Percentiles rank a stretch among this genome's conserved stretches.
phyloP scores from a whole-genome alignment of 1,140 invertebrate genomes.

The Aphidius gifuensis region DNA sequence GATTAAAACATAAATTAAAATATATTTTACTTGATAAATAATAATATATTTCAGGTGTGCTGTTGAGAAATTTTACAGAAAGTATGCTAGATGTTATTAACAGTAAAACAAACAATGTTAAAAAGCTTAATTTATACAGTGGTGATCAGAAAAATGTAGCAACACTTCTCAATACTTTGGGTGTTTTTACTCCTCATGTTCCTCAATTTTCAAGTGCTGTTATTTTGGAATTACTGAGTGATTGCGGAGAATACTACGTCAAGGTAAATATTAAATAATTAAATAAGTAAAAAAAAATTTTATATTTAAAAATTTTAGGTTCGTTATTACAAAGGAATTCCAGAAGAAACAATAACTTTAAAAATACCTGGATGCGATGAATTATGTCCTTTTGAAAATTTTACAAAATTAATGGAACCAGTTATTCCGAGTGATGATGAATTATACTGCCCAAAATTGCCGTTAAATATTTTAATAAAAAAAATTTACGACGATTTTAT shows the following conservation, averaged over 20 bases:
- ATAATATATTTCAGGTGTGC: conserved; percentile 36
- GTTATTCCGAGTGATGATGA: neutral
- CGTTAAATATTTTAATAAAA: neutral
- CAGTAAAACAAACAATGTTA: conserved; percentile 32
- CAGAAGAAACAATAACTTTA: conserved; percentile 48
- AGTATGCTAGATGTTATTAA: conserved; percentile 45
- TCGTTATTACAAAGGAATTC: conserved; percentile 46
- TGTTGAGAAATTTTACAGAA: conserved; percentile 57
- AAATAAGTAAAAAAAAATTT: too few relatives aligned
- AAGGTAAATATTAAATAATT: conserved; percentile 23
- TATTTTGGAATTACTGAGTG: conserved; percentile 42
- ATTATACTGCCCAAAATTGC: neutral
- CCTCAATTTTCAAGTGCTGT: conserved; percentile 57
- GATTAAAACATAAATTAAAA: too few relatives aligned
- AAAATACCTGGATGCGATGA: conserved; percentile 35
- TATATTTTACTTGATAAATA: neutral
- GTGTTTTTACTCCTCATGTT: conserved; percentile 61
- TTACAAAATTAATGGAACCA: neutral
- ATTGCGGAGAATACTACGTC: conserved; percentile 25
- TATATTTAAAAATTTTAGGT: neutral
- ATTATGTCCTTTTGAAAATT: neutral
- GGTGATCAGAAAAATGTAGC: conserved; percentile 71
- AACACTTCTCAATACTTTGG: conserved; percentile 62
- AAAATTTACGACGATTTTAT: neutral
- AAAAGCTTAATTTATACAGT: conserved; percentile 62